phyloP scores from a whole-genome alignment of 2,888 invertebrate species.

The Noctua janthina region DNA sequence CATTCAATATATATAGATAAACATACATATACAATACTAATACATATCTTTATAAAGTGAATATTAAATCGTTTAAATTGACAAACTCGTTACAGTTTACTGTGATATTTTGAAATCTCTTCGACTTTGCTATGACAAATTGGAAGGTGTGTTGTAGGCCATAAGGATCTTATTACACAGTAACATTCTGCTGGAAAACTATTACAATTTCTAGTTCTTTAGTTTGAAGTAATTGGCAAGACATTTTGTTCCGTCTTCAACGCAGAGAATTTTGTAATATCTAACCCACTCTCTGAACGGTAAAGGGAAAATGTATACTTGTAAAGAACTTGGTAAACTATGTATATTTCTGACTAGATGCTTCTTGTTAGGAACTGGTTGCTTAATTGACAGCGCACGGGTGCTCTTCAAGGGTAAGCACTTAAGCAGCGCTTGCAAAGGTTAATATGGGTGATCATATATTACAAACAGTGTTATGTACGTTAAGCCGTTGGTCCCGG shows the following conservation, averaged over 20 bases:
- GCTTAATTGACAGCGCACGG: background rate
- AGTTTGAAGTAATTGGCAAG: constrained; percentile 12
- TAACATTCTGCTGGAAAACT: background rate
- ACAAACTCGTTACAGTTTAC: background rate
- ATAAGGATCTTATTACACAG: background rate
- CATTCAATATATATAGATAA: too few species aligned
- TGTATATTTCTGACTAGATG: background rate
- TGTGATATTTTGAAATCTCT: background rate
- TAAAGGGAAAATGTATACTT: background rate
- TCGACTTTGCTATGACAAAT: background rate
- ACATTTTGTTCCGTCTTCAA: background rate
- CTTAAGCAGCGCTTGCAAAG: background rate
- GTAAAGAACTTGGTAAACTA: background rate
- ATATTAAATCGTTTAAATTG: background rate
- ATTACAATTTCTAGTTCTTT: background rate
- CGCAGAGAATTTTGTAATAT: background rate
- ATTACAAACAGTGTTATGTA: background rate
- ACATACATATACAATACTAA: too few species aligned
- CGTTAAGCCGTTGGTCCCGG: background rate
- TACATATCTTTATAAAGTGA: too few species aligned
- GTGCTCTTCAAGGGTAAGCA: background rate
- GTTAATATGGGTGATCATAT: background rate
- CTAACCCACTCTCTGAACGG: background rate
- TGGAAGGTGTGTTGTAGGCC: background rate
- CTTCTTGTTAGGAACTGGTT: background rate